These are phyloP conservation scores for Leptonema lineaticorne DNA, from an alignment of 1,140 invertebrate genomes.

Conservation along the genomic window DNA sequence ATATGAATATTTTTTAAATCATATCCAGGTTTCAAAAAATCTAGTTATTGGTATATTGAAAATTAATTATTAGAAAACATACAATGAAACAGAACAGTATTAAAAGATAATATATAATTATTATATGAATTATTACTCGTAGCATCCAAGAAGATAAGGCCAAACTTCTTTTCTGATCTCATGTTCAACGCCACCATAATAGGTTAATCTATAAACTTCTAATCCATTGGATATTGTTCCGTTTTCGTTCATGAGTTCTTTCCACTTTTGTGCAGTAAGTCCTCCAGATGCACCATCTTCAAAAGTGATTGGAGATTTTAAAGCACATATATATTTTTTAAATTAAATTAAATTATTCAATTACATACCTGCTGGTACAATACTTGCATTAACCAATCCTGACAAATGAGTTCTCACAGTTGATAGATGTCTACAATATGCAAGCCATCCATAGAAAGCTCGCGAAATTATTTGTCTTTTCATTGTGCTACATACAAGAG, in stretches of 20 bases:
- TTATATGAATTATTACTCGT: constrained; percentile 54
- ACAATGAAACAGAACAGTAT: too few relatives aligned
- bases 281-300: constrained; percentile 61
- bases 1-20: not conserved
- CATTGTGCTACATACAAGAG: constrained; percentile 91
- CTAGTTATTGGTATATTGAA: too few relatives aligned
- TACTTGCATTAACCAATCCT: constrained; percentile 76
- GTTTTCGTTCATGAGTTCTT: constrained; percentile 58
- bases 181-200: constrained; percentile 83
- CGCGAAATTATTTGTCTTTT: constrained; percentile 90
- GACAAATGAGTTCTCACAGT: constrained; percentile 90
- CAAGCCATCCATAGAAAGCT: constrained; percentile 95
- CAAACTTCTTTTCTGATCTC: constrained; percentile 82
- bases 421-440: constrained; percentile 88
- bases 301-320: not conserved
- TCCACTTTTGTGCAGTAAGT: constrained; percentile 71
- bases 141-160: constrained; percentile 89
- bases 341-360: not conserved
- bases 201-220: constrained; percentile 80
- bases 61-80: too few relatives aligned
- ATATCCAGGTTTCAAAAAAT: not conserved
- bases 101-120: not conserved
- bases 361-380: constrained; percentile 60
- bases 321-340: not conserved
- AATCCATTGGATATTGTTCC: constrained; percentile 63